Base-by-base conservation (phyloP, 2,113 vertebrate genomes). In the Scytalopus superciliaris region DNA sequence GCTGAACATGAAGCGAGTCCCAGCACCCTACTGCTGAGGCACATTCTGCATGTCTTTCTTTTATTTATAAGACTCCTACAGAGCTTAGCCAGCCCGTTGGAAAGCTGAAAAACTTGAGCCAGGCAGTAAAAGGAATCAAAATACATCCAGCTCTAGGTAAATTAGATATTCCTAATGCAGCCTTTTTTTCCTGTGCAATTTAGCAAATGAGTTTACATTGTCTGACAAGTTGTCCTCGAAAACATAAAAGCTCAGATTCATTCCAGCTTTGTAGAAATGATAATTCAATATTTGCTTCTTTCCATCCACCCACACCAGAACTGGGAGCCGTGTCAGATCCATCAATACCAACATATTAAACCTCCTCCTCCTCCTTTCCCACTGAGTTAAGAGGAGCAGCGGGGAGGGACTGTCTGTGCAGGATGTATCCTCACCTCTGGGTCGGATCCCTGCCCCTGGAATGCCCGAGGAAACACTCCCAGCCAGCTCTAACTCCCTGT, bases 231-330 rank as follows among this genome's bases (percentile, higher is more conserved):
- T 86, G 42, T 76, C 81, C 91, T 62, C 68, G 93, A 73, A 80
- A 95, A 94, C 86, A 44, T 35, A 84, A 80, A 59, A 62, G 55
- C 90, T 82, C 16, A 6, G 73, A 89, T 96, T 80, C 49, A 94
- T 89, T 68, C 72, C 73, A 90, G 78, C 50, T 42, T 27, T 59
- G 87, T 40, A 42, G 79, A 74, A 79, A 93, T 3, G 55, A 78
- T 49, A 76, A 87, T 90, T 86, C 82, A 88, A 39, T 95, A 90
- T 96, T 90, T 79, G 80, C 74, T 78, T 72, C 63, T 84, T 85
- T 67, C 66, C 85, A 67, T 53, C 80, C 77, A 52, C 74, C 81
- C 74, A 50, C 35, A 2, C 42, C 19, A 37, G 30, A 60, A 3
- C 33, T 8, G 19, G 35, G 89, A 84, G 80, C 81, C 14, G 1